Conservation (phyloP, 2,888 invertebrate species). For the Crematogaster levior region DNA sequence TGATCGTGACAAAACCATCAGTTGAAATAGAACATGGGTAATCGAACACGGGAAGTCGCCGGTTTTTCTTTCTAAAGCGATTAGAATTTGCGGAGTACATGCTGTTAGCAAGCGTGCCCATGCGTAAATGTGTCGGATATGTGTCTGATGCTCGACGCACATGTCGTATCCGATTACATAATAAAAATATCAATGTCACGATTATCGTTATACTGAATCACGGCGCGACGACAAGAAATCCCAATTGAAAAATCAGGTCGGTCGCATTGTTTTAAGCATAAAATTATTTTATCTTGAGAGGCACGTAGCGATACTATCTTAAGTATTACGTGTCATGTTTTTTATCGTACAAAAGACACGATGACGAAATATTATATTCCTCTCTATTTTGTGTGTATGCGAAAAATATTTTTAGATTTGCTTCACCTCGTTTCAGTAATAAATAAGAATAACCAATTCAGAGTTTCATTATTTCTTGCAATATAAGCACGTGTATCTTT, state of each 20-base stretch:
- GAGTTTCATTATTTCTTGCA: neutral
- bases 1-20: conserved; percentile 26
- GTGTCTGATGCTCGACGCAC: conserved; percentile 27
- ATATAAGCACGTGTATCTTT: neutral
- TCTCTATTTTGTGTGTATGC: neutral
- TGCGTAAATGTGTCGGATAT: conserved; percentile 24
- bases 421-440: neutral
- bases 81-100: conserved; percentile 46
- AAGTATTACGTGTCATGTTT: conserved; percentile 9
- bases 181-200: conserved; percentile 41
- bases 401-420: neutral
- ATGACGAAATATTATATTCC: conserved; percentile 1
- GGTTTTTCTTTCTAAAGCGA: conserved; percentile 46
- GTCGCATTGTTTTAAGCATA: conserved; percentile 19
- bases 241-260: conserved; percentile 54
- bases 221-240: conserved; percentile 26
- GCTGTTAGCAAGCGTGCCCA: conserved; percentile 39
- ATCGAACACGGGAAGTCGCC: conserved; percentile 14
- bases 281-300: conserved; percentile 10
- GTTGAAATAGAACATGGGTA: conserved; percentile 37
- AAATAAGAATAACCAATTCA: neutral
- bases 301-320: conserved; percentile 19
- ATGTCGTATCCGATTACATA: conserved; percentile 64
- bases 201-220: conserved; percentile 57
- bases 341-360: conserved; percentile 12